phyloP scores from a whole-genome alignment of 2,888 invertebrate species.

The Coleophora flavipennella region DNA sequence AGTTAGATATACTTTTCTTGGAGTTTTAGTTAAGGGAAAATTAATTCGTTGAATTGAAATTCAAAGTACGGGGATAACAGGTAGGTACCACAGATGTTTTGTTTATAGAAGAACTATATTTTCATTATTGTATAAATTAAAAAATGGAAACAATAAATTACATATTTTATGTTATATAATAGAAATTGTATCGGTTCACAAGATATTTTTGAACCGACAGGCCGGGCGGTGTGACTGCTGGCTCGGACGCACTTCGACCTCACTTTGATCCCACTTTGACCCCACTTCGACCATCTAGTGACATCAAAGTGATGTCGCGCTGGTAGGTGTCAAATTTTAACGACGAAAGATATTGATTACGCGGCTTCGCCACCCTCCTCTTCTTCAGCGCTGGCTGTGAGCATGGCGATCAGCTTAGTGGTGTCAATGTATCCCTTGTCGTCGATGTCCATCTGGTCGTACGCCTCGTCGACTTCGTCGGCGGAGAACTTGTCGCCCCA shows the following conservation, averaged over 20 bases:
- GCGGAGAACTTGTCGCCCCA: constrained; percentile 94
- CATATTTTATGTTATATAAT: constrained; percentile 57
- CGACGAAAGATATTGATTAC: constrained; percentile 34
- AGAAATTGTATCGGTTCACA: constrained; percentile 54
- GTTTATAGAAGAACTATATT: constrained; percentile 66
- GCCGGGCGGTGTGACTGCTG: constrained; percentile 33
- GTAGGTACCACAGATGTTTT: constrained; percentile 47
- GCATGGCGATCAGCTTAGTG: constrained; percentile 87
- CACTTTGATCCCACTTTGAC: constrained; percentile 16
- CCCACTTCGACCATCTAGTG: too few relatives aligned
- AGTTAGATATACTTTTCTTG: too few relatives aligned
- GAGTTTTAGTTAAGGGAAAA: background rate
- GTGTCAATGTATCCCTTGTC: constrained; percentile 93
- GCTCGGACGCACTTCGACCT: background rate
- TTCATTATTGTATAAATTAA: constrained; percentile 67
- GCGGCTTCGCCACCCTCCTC: constrained; percentile 77
- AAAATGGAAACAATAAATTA: constrained; percentile 72
- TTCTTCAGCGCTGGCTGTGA: constrained; percentile 89
- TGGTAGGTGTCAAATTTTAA: constrained; percentile 15
- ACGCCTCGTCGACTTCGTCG: constrained; percentile 92
- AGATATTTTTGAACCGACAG: constrained; percentile 40
- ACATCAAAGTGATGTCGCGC: constrained; percentile 13
- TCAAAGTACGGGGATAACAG: constrained; percentile 39
- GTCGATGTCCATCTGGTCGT: constrained; percentile 94
- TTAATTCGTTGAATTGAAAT: too few relatives aligned